phyloP scores from a whole-genome alignment of 2,797 vertebrate genomes.

The Aphelocoma californica region DNA sequence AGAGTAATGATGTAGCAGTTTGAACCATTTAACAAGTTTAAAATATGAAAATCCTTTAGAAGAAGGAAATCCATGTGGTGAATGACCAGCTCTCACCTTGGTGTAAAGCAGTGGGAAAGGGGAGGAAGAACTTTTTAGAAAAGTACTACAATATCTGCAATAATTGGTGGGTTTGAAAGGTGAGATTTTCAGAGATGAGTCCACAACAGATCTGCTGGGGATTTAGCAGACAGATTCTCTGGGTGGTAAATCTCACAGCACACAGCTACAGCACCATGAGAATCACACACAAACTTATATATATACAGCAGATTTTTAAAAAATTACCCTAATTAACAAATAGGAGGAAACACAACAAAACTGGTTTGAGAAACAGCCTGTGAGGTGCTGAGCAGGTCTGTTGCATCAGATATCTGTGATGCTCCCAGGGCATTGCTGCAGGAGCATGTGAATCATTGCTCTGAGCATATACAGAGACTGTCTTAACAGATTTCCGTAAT shows the following conservation, averaged over 20 bases:
- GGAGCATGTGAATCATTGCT: background rate
- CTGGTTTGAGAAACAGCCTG: background rate
- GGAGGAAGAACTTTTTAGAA: background rate
- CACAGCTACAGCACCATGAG: background rate
- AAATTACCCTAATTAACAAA: background rate
- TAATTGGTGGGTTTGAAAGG: background rate
- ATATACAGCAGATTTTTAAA: rapidly evolving
- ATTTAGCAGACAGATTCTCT: background rate
- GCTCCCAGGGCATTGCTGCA: background rate
- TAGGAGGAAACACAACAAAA: background rate
- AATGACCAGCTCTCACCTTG: background rate
- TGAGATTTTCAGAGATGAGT: background rate
- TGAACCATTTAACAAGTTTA: background rate
- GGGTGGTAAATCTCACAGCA: background rate
- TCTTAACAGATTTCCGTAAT: constrained; percentile 28
- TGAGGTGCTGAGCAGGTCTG: background rate
- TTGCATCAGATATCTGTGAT: background rate
- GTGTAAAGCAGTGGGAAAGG: background rate
- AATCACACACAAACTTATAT: background rate
- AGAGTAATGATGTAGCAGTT: background rate
- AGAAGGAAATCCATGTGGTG: background rate
- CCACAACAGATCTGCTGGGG: background rate
- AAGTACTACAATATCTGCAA: background rate
- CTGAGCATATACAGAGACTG: background rate
- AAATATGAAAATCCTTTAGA: background rate